Evolutionary conservation across 2,888 invertebrate species (phyloP), one percentile per base, ranked within the genome.

Genomic region (Dermolepida albohirtum): DNA sequence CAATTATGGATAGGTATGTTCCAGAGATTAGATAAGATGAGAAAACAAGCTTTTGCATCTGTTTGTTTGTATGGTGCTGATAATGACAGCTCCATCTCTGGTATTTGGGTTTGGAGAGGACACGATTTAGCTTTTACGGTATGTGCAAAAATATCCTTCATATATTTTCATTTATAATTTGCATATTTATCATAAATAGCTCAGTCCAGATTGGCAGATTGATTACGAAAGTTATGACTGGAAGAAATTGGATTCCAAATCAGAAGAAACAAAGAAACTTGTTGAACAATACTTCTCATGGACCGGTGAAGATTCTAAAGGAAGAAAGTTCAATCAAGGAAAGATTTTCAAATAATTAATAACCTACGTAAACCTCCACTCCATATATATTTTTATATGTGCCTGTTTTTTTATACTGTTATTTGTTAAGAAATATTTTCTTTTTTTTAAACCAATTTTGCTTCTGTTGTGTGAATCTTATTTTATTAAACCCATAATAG

Each of bases 41-140:
- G 97, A 77, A 99, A 99, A 86, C 91, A 93, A 81, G 93, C 97
- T 1, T 98, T 99, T 84, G 96, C 94, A 64, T 97, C 97, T 10
- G 91, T 95, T 75, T 93, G 95, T 80, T 88, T 99, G 70, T 98
- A 98, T 84, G 98, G 99, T 27, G 87, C 88, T 62, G 96, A 98
- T 85, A 92, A 95, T 84, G 88, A 97, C 85, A 96, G 93, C 81
- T 88, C 91, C 78, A 98, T 99, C 84, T 95, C 96, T 49, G 99
- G 98, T 71, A 86, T 99, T 79, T 99, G 98, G 98, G 90, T 98
- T 75, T 99, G 98, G 98, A 92, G 94, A 82, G 98, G 98, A 14
- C 95, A 95, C 63, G 93, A 95, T 17, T 89, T 99, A 66, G 98
- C 93, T 75, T 99, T 99, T 80, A 80, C 86, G 73, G 91, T 93